These are phyloP conservation scores for Rapana venosa DNA, from an alignment of 2,888 invertebrate genomes.

Conservation along the genomic window DNA sequence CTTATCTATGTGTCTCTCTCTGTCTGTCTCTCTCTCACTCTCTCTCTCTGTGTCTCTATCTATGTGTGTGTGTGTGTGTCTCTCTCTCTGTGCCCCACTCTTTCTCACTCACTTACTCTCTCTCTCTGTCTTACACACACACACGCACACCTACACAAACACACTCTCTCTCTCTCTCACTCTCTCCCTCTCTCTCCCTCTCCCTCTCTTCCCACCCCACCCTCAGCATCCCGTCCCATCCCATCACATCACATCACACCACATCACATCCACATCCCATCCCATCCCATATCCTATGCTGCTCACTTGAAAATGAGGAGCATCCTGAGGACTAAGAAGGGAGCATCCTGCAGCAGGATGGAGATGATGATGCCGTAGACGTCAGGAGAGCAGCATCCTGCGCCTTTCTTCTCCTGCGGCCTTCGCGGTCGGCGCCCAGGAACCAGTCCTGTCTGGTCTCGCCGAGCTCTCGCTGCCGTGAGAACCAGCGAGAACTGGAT, in stretches of 20 bases:
- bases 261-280: not conserved
- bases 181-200: not conserved
- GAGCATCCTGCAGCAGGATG: constrained; percentile 90
- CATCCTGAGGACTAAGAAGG: constrained; percentile 88
- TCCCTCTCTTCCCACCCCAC: not conserved
- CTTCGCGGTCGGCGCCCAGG: not conserved
- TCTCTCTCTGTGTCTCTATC: too few species aligned
- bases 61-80: too few species aligned
- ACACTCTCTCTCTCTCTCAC: not conserved
- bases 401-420: constrained; percentile 19
- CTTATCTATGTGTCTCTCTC: too few species aligned
- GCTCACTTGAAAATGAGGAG: constrained; percentile 85
- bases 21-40: too few species aligned
- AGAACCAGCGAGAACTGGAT: constrained; percentile 96
- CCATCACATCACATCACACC: not conserved
- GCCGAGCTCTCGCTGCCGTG: constrained; percentile 85
- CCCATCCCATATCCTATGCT: not conserved
- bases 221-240: not conserved
- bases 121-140: not conserved
- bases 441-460: constrained; percentile 71
- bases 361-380: constrained; percentile 91
- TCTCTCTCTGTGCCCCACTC: too few species aligned
- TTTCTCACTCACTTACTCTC: too few species aligned
- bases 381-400: constrained; percentile 89
- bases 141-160: not conserved